Evolutionary conservation across 2,113 vertebrate species (phyloP).

Genomic region (Zosterops borbonicus): DNA sequence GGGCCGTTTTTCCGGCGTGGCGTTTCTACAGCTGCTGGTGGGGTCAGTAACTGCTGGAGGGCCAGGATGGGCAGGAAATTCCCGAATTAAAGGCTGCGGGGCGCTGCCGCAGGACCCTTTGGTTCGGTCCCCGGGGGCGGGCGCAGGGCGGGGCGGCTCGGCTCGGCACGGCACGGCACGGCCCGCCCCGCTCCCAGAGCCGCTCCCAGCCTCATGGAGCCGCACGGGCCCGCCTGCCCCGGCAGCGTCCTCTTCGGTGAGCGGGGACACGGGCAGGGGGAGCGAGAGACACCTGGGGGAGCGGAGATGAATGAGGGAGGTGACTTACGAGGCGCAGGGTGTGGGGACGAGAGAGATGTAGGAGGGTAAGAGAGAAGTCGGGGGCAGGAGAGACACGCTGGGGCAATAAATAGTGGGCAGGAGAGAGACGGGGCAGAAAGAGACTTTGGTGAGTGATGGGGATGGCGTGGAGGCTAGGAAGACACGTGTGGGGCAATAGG

Average conservation of each 20-base stretch:
- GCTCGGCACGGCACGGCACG: neutral
- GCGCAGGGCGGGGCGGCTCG: neutral
- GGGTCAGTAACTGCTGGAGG: neutral
- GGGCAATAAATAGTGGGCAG: neutral
- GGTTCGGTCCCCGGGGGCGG: neutral
- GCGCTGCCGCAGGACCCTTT: neutral
- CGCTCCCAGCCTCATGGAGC: neutral
- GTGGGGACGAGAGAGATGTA: neutral
- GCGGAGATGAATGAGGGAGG: fast-evolving
- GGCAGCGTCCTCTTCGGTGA: conserved; percentile 43
- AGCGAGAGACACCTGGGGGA: no score
- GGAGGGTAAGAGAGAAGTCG: neutral
- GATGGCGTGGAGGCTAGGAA: neutral
- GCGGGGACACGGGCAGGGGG: neutral
- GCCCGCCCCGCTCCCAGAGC: neutral
- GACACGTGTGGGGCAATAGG: no score
- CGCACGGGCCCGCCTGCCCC: neutral
- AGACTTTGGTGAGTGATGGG: neutral
- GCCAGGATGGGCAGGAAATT: neutral
- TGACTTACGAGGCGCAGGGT: no score
- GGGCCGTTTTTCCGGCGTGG: fast-evolving
- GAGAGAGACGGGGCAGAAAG: neutral
- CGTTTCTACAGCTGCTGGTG: fast-evolving
- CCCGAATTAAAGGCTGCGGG: neutral
- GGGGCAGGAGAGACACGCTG: no score